Conservation (phyloP, 2,888 invertebrate genomes). For the Dasysyrphus tricinctus region DNA sequence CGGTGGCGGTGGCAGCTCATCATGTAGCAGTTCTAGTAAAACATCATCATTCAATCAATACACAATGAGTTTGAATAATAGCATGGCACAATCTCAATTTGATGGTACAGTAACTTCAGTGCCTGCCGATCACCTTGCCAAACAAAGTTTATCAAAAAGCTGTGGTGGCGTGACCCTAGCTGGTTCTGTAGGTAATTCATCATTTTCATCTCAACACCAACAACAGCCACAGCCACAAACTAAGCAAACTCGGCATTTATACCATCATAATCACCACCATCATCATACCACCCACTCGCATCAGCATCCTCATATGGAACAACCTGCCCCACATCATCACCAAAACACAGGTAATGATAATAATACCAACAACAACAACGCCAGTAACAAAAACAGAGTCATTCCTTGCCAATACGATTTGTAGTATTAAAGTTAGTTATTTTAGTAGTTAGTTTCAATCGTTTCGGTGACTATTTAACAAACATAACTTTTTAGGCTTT, state of each 20-base stretch:
- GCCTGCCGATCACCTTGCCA: conserved; percentile 58
- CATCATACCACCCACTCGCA: conserved; percentile 66
- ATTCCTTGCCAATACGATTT: conserved; percentile 62
- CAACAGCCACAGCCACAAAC: conserved; percentile 54
- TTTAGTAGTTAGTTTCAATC: conserved; percentile 8
- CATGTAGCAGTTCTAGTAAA: conserved; percentile 75
- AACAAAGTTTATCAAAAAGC: conserved; percentile 51
- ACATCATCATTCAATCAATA: conserved; percentile 70
- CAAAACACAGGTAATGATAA: conserved; percentile 64
- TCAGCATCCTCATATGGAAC: conserved; percentile 66
- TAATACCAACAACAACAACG: conserved; percentile 64
- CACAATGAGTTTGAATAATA: conserved; percentile 68
- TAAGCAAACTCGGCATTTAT: conserved; percentile 61
- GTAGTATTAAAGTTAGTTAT: conserved; percentile 25
- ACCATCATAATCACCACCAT: conserved; percentile 67
- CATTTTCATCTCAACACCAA: conserved; percentile 65
- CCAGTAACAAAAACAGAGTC: conserved; percentile 51
- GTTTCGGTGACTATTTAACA: neutral
- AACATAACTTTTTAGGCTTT: too few species aligned
- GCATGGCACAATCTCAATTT: conserved; percentile 54
- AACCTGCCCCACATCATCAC: conserved; percentile 70
- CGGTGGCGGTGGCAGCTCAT: conserved; percentile 61
- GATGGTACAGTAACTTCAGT: conserved; percentile 56
- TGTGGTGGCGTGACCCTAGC: conserved; percentile 36
- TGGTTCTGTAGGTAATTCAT: conserved; percentile 54